Evolutionary conservation across 2,113 vertebrate genomes (phyloP).

Genomic region (Neolamprologus fasciatus): DNA sequence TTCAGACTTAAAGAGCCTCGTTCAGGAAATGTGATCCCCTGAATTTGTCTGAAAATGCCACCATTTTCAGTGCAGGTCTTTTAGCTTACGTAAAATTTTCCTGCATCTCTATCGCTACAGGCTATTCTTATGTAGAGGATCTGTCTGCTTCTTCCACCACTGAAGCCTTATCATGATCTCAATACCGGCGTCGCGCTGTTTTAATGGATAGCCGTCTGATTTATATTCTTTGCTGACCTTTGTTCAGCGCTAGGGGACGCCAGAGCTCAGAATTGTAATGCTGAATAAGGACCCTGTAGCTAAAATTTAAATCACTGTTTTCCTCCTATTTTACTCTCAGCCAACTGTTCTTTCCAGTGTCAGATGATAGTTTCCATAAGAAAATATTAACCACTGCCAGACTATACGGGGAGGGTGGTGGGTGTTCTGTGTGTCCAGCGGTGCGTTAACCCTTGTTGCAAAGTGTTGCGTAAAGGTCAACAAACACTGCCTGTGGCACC

Average conservation of each 20-base stretch:
- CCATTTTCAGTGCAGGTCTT: background rate
- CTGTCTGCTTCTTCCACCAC: background rate
- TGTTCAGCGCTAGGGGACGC: background rate
- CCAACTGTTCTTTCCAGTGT: background rate
- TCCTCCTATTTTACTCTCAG: background rate
- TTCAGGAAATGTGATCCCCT: background rate
- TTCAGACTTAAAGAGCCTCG: background rate
- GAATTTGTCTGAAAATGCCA: background rate
- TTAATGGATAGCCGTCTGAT: background rate
- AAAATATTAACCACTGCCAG: constrained; percentile 4
- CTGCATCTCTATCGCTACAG: background rate
- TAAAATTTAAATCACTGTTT: background rate
- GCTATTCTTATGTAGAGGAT: background rate
- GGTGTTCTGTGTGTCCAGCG: background rate
- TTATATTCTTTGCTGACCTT: background rate
- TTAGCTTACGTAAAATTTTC: background rate
- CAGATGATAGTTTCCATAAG: background rate
- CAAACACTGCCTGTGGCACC: background rate
- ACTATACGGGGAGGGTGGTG: background rate
- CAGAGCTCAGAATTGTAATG: background rate
- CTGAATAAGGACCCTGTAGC: background rate
- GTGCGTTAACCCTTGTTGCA: constrained; percentile 18
- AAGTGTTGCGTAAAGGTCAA: constrained; percentile 19
- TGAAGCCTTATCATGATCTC: background rate
- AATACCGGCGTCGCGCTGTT: background rate